Evolutionary conservation across 2,797 vertebrate genomes (phyloP).

Genomic region (Protonibea diacanthus): DNA sequence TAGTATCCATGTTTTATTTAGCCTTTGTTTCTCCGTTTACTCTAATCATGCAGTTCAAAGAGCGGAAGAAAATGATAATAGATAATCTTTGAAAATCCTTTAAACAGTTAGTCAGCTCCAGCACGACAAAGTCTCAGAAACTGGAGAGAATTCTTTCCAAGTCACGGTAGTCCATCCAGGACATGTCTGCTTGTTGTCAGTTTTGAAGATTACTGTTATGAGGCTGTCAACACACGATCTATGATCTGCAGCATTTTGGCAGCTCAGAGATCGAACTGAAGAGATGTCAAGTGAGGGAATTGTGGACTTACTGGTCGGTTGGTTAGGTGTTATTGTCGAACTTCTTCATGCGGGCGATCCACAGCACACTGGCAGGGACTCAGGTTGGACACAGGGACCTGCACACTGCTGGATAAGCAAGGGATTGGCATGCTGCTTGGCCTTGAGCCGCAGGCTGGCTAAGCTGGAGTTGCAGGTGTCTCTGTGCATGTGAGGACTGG

Average conservation of each 20-base stretch:
- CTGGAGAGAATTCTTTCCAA: conserved; percentile 70
- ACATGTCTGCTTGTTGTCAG: conserved; percentile 47
- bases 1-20: conserved; percentile 60
- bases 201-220: conserved; percentile 65
- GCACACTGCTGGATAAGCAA: conserved; percentile 94
- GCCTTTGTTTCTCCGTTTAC: conserved; percentile 67
- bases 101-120: conserved; percentile 80
- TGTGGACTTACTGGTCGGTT: conserved; percentile 43
- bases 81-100: conserved; percentile 73
- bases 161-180: conserved; percentile 61
- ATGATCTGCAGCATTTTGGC: conserved; percentile 58
- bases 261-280: conserved; percentile 50
- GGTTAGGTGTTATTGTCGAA: conserved; percentile 22
- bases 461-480: conserved; percentile 99
- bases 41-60: conserved; percentile 82
- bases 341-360: conserved; percentile 94
- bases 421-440: conserved; percentile 98
- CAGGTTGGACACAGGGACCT: conserved; percentile 91
- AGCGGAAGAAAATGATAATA: conserved; percentile 66
- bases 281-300: conserved; percentile 29
- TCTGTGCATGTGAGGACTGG: conserved; percentile 97
- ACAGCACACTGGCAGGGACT: conserved; percentile 98
- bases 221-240: conserved; percentile 59
- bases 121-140: conserved; percentile 72
- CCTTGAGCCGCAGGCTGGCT: conserved; percentile 97